Base-by-base conservation (phyloP, 2,797 vertebrate species). In the Parauchenoglanis punctatus region DNA sequence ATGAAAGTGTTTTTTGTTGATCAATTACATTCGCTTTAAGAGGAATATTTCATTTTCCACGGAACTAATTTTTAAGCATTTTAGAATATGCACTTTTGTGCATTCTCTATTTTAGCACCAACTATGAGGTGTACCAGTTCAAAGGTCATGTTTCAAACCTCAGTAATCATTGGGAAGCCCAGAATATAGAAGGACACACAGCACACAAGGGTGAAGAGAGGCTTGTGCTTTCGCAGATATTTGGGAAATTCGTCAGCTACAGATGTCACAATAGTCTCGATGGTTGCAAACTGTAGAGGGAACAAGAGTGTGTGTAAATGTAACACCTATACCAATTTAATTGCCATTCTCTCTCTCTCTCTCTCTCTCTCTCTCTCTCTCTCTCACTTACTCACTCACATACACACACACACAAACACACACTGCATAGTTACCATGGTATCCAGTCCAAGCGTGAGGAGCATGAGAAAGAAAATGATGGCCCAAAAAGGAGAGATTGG, bases 401-500 rank as follows among this genome's bases (percentile, higher is more conserved):
- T 46, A 87, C 68, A 88, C 77, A 81, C 75, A 49, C 46, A 5
- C 10, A 49, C 49, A 49, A 7, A 90, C 54, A 89, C 28, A 89
- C 63, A 86, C 68, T 86, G 15, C 10, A 49, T 49, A 99, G 20
- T 31, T 97, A 99, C 98, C 98, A 99, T 99, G 2, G 98, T 99
- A 93, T 99, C 98, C 90, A 99, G 94, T 84, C 98, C 98, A 85
- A 99, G 97, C 0, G 98, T 99, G 83, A 99, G 96, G 72, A 99
- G 97, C 98, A 99, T 99, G 92, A 99, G 95, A 93, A 99, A 99
- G 94, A 99, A 99, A 92, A 99, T 99, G 92, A 99, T 98, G 76
- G 98, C 98, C 98, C 98, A 99, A 93, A 99, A 99, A 0, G 98
- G 98, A 92, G 98, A 99, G 73, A 99, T 95, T 0, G 98, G 98